These are phyloP conservation scores for Drosophila busckii DNA, from an alignment of 1,140 invertebrate species.

Conservation along the genomic window DNA sequence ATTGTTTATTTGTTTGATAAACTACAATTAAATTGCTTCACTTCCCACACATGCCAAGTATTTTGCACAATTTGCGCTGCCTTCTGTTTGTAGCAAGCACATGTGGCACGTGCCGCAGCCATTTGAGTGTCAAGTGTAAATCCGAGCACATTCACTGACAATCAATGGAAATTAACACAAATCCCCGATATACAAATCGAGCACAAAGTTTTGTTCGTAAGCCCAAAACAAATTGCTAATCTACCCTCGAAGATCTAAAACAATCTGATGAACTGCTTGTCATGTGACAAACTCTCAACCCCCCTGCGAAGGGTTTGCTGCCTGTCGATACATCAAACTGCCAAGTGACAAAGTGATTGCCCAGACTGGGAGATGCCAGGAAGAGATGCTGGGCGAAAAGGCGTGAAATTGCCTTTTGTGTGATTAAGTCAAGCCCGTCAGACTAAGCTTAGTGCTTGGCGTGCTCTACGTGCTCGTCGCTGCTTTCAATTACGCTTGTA, in stretches of 20 bases:
- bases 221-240: conserved; percentile 51
- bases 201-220: conserved; percentile 56
- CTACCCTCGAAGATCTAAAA: conserved; percentile 58
- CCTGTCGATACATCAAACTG: conserved; percentile 72
- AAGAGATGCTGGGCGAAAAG: conserved; percentile 37
- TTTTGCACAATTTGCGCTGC: background rate
- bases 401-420: conserved; percentile 77
- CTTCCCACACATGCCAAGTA: background rate
- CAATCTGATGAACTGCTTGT: conserved; percentile 30
- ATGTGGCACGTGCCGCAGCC: conserved; percentile 61
- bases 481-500: conserved; percentile 29
- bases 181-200: conserved; percentile 68
- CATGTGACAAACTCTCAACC: too few species aligned
- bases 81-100: conserved; percentile 7
- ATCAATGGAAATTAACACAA: conserved; percentile 58
- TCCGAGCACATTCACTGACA: conserved; percentile 30
- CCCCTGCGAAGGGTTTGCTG: conserved; percentile 26
- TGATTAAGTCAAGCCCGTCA: conserved; percentile 64
- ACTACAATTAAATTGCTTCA: conserved; percentile 1
- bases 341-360: conserved; percentile 69
- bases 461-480: background rate
- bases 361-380: conserved; percentile 12
- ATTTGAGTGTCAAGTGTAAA: conserved; percentile 61
- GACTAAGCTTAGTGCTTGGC: conserved; percentile 52
- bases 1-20: too few species aligned